Percentiles rank a stretch among this genome's conserved stretches.
Evolutionary conservation across 2,113 vertebrate species (phyloP).

Genomic region (Hemichromis elongatus): DNA sequence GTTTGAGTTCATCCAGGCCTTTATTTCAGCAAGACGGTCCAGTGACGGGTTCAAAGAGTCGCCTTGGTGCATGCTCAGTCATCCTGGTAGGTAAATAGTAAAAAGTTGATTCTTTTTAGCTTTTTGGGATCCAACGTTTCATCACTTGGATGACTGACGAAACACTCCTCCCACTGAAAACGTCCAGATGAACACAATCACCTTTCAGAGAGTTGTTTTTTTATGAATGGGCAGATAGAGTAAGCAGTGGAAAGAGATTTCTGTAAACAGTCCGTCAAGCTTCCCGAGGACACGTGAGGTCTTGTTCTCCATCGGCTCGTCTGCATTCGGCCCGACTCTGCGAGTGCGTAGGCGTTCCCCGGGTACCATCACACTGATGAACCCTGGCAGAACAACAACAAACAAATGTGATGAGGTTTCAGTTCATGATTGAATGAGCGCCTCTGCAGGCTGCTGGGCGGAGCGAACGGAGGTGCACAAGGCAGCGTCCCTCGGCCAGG

Average conservation of each 20-base stretch:
- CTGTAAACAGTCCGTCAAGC: not conserved
- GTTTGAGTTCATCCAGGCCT: not conserved
- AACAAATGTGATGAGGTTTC: not conserved
- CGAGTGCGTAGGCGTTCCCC: rapidly evolving
- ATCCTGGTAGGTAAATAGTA: not conserved
- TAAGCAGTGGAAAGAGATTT: not conserved
- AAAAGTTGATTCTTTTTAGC: not conserved
- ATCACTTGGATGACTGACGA: not conserved
- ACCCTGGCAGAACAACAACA: not conserved
- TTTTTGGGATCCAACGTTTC: not conserved
- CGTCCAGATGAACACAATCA: not conserved
- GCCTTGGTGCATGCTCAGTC: not conserved
- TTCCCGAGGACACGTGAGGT: not conserved
- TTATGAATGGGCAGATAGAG: not conserved
- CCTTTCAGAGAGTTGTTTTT: not conserved
- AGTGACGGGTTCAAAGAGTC: not conserved
- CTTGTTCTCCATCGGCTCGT: rapidly evolving
- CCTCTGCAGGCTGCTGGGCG: slow-evolving; percentile 79
- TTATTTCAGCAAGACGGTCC: rapidly evolving
- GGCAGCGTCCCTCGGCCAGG: slow-evolving; percentile 77
- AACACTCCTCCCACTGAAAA: not conserved
- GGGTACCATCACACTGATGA: not conserved
- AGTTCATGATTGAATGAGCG: rapidly evolving
- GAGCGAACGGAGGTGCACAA: slow-evolving; percentile 87
- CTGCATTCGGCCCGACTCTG: not conserved